Evolutionary conservation across 2,113 vertebrate genomes (phyloP), one percentile per base, ranked within the genome.

Genomic region (Oostethus manadensis): DNA sequence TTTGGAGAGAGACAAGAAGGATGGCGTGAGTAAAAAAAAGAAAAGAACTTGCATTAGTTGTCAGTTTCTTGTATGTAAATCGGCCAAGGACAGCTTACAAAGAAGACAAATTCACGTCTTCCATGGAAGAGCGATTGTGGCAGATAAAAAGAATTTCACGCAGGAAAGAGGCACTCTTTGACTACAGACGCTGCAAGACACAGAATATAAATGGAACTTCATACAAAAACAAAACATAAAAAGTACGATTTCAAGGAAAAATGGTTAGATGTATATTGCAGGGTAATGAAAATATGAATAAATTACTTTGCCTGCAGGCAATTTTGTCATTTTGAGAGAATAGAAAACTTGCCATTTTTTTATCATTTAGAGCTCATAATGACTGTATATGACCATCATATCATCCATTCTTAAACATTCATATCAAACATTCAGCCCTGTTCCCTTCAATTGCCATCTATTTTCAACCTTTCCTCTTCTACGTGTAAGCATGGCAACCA

Each of bases 1-100:
- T 0, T 86, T 99, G 71, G 96, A 90, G 87, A 93, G 96, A 73
- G 97, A 99, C 87, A 99, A 97, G 80, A 99, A 99, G 74, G 95
- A 98, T 1, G 97, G 96, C 70, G 97, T 98, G 74, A 94, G 94
- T 83, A 68, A 10, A 61, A 68, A 51, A 51, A 29, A 51, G 15
- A 50, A 16, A 38, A 38, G 33, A 53, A 54, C 6, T 9, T 26
- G 35, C 1, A n/a, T 73, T 58, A 66, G 64, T 63, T 55, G 17
- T 64, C 10, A 61, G 45, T 54, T 6, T 45, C 53, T 45, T 51
- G 51, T 46, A 60, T 72, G 40, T 58, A 55, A 56, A 56, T 50
- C 48, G 26, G 42, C 50, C 18, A 45, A 33, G n/a, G 18, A 53
- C 51, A 35, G 42, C 43, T 35, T 20, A 21, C 43, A 18, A 1